Base-by-base conservation (phyloP, 1,140 invertebrate genomes). In the Pentalonia nigronervosa region DNA sequence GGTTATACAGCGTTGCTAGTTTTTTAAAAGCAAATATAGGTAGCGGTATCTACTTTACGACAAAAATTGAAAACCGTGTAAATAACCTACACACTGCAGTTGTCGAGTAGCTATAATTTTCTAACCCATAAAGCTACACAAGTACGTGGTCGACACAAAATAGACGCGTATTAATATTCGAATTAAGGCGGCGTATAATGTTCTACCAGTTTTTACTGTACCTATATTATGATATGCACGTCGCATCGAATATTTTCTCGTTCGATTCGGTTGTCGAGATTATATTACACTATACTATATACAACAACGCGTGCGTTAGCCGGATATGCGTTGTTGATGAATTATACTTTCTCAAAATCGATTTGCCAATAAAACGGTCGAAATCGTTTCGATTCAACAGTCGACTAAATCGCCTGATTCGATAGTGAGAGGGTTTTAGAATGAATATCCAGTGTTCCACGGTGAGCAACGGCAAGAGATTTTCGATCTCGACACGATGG, bases 261-360 rank as follows among this genome's bases (percentile, higher is more conserved):
- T 88, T 88, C 20, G 47, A 21, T 88, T 48, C 47, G 47, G 47
- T 88, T 34, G 47, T 48, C 30, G 7, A 34, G 6, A 88, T 48
- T 50, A 88, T 48, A n/a, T 21, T 48, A 48, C 25, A 30, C 30
- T 67, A n/a, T 30, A 21, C 60, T 81, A 47, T 34, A 20, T 36
- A 20, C 21, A 23, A 83, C 34, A 21, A 81, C 76, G 76, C 47
- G 47, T 7, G 8, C n/a, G 86, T 47, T 34, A 88, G 48, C 86
- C 86, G 86, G 86, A 88, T 88, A 47, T 48, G 47, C 86, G 30
- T 88, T 34, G 47, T 34, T 30, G 20, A 88, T n/a, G 47, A 88
- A 48, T 88, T 50, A 50, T 50, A 88, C 86, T 88, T 88, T 88
- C 86, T 88, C 47, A 47, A 48, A 48, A 88, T 88, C 86, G 86